Conservation (phyloP, 2,888 invertebrate genomes). For the Calliphora vomitoria region DNA sequence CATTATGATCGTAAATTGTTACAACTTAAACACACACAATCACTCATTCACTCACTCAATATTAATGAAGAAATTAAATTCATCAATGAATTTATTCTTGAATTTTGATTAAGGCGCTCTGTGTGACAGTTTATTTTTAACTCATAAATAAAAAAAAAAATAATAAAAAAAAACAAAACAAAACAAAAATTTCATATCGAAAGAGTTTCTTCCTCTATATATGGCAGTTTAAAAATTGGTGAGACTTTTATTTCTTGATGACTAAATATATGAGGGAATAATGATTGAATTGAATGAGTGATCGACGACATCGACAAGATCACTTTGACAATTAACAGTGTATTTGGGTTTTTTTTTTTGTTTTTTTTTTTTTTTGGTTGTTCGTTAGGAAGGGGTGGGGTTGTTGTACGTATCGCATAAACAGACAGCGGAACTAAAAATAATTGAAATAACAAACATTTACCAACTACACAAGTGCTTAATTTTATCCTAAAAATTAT, state of each 20-base stretch:
- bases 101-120: constrained; percentile 78
- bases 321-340: constrained; percentile 42
- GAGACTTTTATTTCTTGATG: constrained; percentile 37
- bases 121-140: constrained; percentile 56
- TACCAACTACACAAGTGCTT: background rate
- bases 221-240: background rate
- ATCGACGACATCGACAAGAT: constrained; percentile 59
- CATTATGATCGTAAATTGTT: constrained; percentile 9
- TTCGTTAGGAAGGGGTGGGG: background rate
- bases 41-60: background rate
- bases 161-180: constrained; percentile 52
- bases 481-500: background rate
- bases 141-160: constrained; percentile 56
- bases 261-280: constrained; percentile 55
- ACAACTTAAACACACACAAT: background rate
- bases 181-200: background rate
- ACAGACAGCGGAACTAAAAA: constrained; percentile 75
- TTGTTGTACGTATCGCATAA: constrained; percentile 16
- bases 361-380: background rate
- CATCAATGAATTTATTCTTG: constrained; percentile 82
- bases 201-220: constrained; percentile 20
- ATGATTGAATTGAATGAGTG: constrained; percentile 59
- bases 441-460: constrained; percentile 81
- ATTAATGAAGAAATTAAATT: constrained; percentile 59
- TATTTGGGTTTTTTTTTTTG: constrained; percentile 2